Evolutionary conservation across 2,888 invertebrate species (phyloP).

Genomic region (Hirtodrosophila duncani): DNA sequence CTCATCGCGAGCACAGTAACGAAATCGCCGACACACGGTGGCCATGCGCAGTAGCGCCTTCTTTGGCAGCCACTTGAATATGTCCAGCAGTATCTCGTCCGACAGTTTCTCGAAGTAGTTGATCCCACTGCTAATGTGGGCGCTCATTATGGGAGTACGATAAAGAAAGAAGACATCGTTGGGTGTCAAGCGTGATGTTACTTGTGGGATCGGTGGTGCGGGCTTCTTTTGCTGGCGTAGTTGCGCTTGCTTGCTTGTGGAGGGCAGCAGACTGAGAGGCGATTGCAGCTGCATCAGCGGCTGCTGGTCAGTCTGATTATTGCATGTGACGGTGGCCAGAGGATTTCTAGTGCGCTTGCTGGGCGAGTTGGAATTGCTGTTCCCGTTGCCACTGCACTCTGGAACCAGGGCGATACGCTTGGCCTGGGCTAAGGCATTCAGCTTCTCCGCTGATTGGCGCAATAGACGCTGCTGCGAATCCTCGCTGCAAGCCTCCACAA

Average conservation of each 20-base stretch:
- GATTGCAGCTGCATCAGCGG: conserved; percentile 12
- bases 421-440: conserved; percentile 47
- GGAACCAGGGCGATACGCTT: conserved; percentile 63
- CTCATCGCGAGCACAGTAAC: conserved; percentile 88
- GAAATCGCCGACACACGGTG: conserved; percentile 88
- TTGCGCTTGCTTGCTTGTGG: conserved; percentile 71
- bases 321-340: conserved; percentile 74
- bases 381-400: conserved; percentile 52
- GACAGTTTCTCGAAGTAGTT: conserved; percentile 85
- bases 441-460: conserved; percentile 38
- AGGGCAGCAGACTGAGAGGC: conserved; percentile 53
- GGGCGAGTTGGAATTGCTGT: conserved; percentile 66
- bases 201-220: background rate
- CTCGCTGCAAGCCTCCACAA: conserved; percentile 48
- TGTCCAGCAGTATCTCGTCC: conserved; percentile 90
- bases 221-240: conserved; percentile 44
- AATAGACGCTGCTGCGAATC: conserved; percentile 47
- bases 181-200: conserved; percentile 40
- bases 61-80: conserved; percentile 91
- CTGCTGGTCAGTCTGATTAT: conserved; percentile 51
- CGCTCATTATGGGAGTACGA: conserved; percentile 66
- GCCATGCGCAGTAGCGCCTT: conserved; percentile 84
- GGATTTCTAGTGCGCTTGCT: conserved; percentile 73
- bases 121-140: conserved; percentile 66
- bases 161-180: conserved; percentile 76